Percentiles rank a stretch among this genome's conserved stretches.
Evolutionary conservation across 30 jellyfish, hydroid and myxozoan genomes (phyloP).

Genomic region (Hydractinia symbiolongicarpus): DNA sequence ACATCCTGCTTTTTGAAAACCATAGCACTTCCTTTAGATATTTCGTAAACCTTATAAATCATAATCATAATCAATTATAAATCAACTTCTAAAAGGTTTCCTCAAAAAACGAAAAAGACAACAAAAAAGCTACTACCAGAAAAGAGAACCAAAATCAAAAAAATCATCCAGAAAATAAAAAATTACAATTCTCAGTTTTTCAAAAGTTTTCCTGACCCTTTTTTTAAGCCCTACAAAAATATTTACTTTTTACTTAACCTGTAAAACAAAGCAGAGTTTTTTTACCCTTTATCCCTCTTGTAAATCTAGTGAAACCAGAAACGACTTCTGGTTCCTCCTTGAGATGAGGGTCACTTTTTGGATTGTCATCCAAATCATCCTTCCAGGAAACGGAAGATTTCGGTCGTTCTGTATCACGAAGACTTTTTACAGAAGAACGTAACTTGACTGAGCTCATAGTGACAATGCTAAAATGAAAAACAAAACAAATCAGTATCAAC

Average conservation of each 20-base stretch:
- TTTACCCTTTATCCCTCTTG: conserved; percentile 74
- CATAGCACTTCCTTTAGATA: too few species aligned
- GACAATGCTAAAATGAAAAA: too few species aligned
- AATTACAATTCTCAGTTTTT: neutral
- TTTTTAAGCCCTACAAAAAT: too few species aligned
- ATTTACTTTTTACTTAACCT: neutral
- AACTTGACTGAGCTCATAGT: conserved; percentile 4
- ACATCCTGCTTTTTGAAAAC: too few species aligned
- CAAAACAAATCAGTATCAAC: too few species aligned
- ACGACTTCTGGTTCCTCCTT: conserved; percentile 48
- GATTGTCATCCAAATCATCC: conserved; percentile 14
- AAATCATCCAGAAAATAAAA: neutral
- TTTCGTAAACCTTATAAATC: too few species aligned
- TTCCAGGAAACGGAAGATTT: neutral
- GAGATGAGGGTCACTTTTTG: neutral
- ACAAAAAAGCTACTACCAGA: neutral
- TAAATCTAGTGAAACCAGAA: conserved; percentile 53
- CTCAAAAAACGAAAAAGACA: too few species aligned
- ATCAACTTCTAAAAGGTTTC: too few species aligned
- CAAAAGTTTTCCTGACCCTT: neutral
- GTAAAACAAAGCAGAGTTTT: neutral
- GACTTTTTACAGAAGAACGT: conserved; percentile 1
- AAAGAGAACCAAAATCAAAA: neutral
- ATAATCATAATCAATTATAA: too few species aligned
- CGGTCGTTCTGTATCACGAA: conserved; percentile 7